These are phyloP conservation scores for Cheilosia vulpina DNA, from an alignment of 2,888 invertebrate species.

Conservation along the genomic window DNA sequence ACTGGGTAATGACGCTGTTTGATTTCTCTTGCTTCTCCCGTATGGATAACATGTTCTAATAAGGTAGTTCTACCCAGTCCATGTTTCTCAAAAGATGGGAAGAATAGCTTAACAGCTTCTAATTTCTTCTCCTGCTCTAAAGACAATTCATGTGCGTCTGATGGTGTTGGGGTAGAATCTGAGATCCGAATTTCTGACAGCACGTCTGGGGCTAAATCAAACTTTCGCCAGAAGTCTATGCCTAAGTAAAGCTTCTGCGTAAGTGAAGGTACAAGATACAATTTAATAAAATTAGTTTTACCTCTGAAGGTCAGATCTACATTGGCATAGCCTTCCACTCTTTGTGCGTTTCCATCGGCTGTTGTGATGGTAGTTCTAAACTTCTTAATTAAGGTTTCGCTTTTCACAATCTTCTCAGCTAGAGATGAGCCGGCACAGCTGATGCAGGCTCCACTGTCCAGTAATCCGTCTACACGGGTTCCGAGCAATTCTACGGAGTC, in stretches of 20 bases:
- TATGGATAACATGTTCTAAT: constrained; percentile 55
- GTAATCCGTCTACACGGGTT: too few species aligned
- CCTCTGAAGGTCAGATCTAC: too few species aligned
- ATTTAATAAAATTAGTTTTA: too few species aligned
- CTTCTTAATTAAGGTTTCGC: too few species aligned
- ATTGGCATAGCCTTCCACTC: too few species aligned
- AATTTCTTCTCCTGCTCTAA: background rate
- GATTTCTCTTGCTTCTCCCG: constrained; percentile 37
- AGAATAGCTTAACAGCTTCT: constrained; percentile 4
- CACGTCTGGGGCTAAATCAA: constrained; percentile 32
- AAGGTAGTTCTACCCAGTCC: constrained; percentile 59
- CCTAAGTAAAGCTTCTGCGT: constrained; percentile 52
- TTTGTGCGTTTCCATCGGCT: too few species aligned
- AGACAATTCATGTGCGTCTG: constrained; percentile 7
- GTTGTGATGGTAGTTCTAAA: too few species aligned
- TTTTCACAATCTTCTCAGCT: too few species aligned
- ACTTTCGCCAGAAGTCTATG: constrained; percentile 54
- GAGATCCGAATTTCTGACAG: constrained; percentile 3
- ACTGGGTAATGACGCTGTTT: constrained; percentile 62
- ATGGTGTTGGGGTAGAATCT: background rate
- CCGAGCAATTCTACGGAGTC: too few species aligned
- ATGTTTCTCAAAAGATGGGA: constrained; percentile 47
- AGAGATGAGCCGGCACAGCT: too few species aligned
- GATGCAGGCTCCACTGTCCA: too few species aligned
- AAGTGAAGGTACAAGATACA: constrained; percentile 5